phyloP scores from a whole-genome alignment of 2,113 vertebrate species.

The Pterocles orientalis region DNA sequence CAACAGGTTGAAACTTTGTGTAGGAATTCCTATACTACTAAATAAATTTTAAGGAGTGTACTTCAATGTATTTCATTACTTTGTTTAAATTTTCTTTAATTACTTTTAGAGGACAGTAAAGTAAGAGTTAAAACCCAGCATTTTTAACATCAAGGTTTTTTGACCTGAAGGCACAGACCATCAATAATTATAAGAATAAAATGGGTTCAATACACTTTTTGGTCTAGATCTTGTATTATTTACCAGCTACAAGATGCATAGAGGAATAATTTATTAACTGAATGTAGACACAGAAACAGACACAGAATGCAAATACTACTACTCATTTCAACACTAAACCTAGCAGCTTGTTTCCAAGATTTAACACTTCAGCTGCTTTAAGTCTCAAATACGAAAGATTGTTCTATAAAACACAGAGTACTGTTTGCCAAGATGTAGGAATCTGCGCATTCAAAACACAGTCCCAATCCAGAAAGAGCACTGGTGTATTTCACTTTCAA shows the following conservation, averaged over 20 bases:
- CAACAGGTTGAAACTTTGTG: conserved; percentile 73
- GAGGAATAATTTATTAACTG: conserved; percentile 16
- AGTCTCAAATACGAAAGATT: background rate
- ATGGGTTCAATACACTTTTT: background rate
- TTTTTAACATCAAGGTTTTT: background rate
- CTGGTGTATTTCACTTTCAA: conserved; percentile 42
- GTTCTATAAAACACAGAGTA: background rate
- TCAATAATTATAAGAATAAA: background rate
- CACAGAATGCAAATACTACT: conserved; percentile 49
- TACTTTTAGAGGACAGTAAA: conserved; percentile 24
- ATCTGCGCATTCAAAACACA: conserved; percentile 20
- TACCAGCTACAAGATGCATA: conserved; percentile 31
- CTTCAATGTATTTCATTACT: background rate
- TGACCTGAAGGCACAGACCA: background rate
- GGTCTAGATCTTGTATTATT: background rate
- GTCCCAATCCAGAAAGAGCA: conserved; percentile 51
- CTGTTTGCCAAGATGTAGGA: background rate
- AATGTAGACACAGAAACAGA: conserved; percentile 56
- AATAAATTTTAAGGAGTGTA: background rate
- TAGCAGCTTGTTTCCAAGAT: conserved; percentile 1
- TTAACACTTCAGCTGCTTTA: conserved; percentile 43
- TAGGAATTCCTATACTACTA: conserved; percentile 34
- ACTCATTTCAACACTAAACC: conserved; percentile 10
- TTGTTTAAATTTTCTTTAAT: background rate
- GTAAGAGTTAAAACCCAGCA: background rate